Conservation (phyloP, 2,797 vertebrate species). For the Rhodeus uyekii region DNA sequence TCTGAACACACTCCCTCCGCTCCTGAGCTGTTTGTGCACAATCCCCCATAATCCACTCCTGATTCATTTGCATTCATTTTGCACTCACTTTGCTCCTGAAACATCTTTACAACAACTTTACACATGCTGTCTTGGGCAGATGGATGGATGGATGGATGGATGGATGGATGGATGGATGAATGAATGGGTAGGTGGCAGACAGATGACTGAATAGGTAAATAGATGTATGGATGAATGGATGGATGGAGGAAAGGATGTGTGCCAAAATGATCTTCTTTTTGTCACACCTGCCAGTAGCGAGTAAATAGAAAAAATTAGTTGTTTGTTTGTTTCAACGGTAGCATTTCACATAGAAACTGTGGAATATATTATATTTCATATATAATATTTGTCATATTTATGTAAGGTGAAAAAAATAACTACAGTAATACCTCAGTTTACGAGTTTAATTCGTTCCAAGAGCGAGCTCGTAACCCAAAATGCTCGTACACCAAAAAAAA, state of each 20-base stretch:
- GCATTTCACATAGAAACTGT: too few relatives aligned
- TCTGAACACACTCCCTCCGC: background rate
- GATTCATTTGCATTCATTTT: constrained; percentile 16
- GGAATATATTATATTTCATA: too few relatives aligned
- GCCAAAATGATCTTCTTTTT: background rate
- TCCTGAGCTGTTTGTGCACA: background rate
- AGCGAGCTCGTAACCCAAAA: too few relatives aligned
- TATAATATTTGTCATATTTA: too few relatives aligned
- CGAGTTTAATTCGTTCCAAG: too few relatives aligned
- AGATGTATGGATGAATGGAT: background rate
- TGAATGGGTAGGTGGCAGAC: background rate
- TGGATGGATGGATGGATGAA: background rate
- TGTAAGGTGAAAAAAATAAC: too few relatives aligned
- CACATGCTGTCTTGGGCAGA: background rate
- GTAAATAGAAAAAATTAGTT: background rate
- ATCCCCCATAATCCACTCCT: background rate
- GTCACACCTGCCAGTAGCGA: background rate
- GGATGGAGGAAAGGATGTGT: background rate
- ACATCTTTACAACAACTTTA: background rate
- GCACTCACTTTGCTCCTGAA: background rate
- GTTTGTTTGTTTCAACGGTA: too few relatives aligned
- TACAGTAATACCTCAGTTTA: too few relatives aligned
- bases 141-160: too few relatives aligned
- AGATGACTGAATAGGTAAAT: background rate
- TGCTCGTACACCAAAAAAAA: too few relatives aligned